phyloP scores from a whole-genome alignment of 2,113 vertebrate species.

The Ptilonorhynchus violaceus region DNA sequence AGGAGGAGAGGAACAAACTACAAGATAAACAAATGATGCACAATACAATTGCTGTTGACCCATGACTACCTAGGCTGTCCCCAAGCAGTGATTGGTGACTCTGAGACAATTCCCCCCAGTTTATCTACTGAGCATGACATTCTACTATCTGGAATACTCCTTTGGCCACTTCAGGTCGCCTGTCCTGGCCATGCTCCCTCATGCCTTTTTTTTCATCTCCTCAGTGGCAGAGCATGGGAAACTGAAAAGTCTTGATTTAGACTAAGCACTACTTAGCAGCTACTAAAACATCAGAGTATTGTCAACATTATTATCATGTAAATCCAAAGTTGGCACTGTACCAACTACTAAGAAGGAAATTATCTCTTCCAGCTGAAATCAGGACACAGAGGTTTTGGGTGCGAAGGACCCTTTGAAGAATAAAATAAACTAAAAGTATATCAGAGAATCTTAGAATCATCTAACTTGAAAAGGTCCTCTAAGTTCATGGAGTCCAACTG shows the following conservation, averaged over 20 bases:
- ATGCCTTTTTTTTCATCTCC: background rate
- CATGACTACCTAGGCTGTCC: background rate
- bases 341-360: background rate
- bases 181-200: background rate
- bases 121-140: background rate
- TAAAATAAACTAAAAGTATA: background rate
- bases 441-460: background rate
- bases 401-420: background rate
- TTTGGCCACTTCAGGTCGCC: background rate
- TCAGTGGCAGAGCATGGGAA: background rate
- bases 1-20: background rate
- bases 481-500: background rate
- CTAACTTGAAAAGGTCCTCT: background rate
- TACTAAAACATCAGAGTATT: background rate
- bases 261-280: background rate
- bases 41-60: background rate
- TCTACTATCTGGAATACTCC: background rate
- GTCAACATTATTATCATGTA: background rate
- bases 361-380: background rate
- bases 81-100: background rate
- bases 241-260: background rate
- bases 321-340: background rate
- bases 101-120: background rate
- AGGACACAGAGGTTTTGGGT: background rate
- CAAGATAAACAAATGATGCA: background rate